Base-by-base conservation (phyloP, 2,888 invertebrate genomes). In the Cataglyphis livida region DNA sequence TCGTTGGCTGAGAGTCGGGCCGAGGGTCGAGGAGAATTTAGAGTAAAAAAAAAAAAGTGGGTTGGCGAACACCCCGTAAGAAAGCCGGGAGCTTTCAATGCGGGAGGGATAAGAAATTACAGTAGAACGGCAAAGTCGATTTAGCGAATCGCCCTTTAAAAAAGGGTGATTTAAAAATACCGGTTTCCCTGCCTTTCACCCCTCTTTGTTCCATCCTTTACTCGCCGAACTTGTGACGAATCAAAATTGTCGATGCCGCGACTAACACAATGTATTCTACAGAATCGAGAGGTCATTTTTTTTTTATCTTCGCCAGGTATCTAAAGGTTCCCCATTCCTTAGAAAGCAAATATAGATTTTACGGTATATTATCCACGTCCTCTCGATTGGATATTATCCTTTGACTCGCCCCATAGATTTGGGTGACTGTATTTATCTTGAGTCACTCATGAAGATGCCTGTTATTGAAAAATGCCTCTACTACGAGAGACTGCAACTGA, bases 101-200 rank as follows among this genome's bases (percentile, higher is more conserved):
- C 78, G 86, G 83, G 82, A 78, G 81, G 89, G 88, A 90, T 88
- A 89, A 89, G 87, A 90, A 89, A 87, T 86, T 88, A 83, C 57
- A 73, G 76, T 84, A 75, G 83, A 84, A 74, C 76, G 86, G 86
- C 83, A 83, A 84, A 85, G 61, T 83, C 82, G 84, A 82, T 82
- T 82, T 66, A 83, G 68, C 62, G 66, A 51, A 54, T 59, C 71
- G 12, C 70, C 82, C 79, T 38, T 75, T 74, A 83, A 57, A 61
- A 83, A 73, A 75, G 38, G 32, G 74, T 28, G 41, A 51, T 54
- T 73, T 71, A 81, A 81, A 81, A 73, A 32, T 73, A 74, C 35
- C 25, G 61, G 21, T 62, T 64, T 21, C 25, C 51, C 35, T 65
- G n/a, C 62, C 62, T 21, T 35, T 3, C 6, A 18, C 21, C 21